Conservation (phyloP, 2,797 vertebrate species). For the Catostomus latipinnis region DNA sequence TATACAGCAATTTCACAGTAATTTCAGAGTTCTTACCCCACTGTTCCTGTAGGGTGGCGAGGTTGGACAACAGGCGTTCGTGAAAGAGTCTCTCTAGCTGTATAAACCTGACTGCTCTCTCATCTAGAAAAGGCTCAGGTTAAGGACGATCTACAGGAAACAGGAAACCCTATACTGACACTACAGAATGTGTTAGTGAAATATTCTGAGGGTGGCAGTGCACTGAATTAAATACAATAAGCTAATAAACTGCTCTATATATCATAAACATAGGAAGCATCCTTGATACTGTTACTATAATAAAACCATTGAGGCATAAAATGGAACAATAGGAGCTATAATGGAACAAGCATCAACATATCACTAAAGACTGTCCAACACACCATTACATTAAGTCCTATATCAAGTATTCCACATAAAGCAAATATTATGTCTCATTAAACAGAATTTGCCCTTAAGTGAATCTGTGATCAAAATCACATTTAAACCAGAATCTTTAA, state of each 20-base stretch:
- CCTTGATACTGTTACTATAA: constrained; percentile 6
- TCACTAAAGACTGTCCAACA: neutral
- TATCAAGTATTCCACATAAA: no score
- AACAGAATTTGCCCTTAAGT: no score
- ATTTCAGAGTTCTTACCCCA: constrained; percentile 55
- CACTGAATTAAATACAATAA: constrained; percentile 17
- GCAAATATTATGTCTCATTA: no score
- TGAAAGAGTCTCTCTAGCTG: constrained; percentile 93
- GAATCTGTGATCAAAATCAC: no score
- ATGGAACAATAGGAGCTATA: neutral
- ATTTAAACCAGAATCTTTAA: no score
- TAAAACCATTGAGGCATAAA: neutral
- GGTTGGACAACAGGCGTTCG: constrained; percentile 90
- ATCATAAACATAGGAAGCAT: constrained; percentile 4
- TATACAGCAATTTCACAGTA: no score
- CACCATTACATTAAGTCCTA: neutral
- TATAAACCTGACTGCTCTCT: constrained; percentile 89
- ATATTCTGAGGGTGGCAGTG: neutral
- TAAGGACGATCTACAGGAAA: constrained; percentile 63
- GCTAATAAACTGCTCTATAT: neutral
- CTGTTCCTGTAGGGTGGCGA: constrained; percentile 85
- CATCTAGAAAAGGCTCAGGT: constrained; percentile 78
- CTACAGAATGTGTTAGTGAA: neutral
- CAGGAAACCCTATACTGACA: neutral
- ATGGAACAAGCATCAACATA: neutral